phyloP scores from a whole-genome alignment of 2,888 invertebrate genomes.

The Nemurella pictetii region DNA sequence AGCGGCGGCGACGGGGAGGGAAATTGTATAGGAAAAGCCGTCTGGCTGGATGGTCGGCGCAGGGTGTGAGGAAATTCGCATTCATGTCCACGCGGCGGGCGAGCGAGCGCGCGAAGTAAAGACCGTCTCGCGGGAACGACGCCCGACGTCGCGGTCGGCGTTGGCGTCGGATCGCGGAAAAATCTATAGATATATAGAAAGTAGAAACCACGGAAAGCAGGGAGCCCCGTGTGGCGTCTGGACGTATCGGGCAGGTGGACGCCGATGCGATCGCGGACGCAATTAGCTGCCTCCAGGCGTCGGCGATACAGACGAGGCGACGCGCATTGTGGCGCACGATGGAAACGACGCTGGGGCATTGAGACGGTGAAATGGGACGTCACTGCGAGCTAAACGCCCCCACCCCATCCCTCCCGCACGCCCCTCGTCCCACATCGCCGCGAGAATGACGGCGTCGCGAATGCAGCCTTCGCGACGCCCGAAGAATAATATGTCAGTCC shows the following conservation, averaged over 20 bases:
- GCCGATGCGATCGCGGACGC: neutral
- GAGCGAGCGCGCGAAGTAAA: neutral
- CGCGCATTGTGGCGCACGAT: too few relatives aligned
- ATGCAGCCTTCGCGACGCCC: too few relatives aligned
- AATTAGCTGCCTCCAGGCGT: neutral
- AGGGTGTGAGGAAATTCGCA: constrained; percentile 26
- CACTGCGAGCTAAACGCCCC: too few relatives aligned
- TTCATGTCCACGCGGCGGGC: constrained; percentile 28
- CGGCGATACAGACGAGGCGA: neutral
- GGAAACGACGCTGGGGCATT: too few relatives aligned
- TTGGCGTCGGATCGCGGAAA: neutral
- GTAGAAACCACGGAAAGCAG: too few relatives aligned
- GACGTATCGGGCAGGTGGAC: too few relatives aligned
- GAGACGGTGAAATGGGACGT: too few relatives aligned
- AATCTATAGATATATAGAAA: too few relatives aligned
- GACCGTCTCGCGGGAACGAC: constrained; percentile 28
- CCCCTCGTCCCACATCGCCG: too few relatives aligned
- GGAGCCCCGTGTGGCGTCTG: too few relatives aligned
- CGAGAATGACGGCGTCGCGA: too few relatives aligned
- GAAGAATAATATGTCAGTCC: neutral
- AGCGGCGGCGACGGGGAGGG: neutral
- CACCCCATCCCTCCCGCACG: too few relatives aligned
- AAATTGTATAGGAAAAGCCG: constrained; percentile 3
- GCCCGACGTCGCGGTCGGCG: constrained; percentile 10
- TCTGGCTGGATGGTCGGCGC: neutral